A percentile compares a stretch with the other conserved stretches of the same genome.
phyloP scores from a whole-genome alignment of 1,140 invertebrate genomes.

The Rhagoletis zephyria region DNA sequence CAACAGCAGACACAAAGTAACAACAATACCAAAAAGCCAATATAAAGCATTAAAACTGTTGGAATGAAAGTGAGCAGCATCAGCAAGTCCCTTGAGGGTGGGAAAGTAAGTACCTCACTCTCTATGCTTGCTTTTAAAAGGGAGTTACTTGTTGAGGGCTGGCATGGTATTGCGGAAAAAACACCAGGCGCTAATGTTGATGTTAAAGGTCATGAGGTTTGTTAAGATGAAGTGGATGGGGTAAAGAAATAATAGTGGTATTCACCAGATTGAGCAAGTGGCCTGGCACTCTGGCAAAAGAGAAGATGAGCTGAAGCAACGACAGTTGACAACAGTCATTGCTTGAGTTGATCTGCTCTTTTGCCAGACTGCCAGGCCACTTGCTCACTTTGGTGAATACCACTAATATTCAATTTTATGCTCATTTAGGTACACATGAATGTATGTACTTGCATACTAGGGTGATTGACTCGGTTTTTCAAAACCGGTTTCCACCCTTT shows the following conservation, averaged over 20 bases:
- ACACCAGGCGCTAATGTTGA: neutral
- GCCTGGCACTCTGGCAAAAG: too few relatives aligned
- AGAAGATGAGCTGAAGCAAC: too few relatives aligned
- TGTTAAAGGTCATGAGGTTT: slow-evolving; percentile 35
- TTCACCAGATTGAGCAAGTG: too few relatives aligned
- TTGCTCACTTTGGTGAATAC: too few relatives aligned
- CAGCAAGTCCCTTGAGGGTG: neutral
- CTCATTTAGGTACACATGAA: neutral
- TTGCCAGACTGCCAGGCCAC: too few relatives aligned
- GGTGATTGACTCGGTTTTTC: too few relatives aligned
- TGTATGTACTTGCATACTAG: too few relatives aligned
- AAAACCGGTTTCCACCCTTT: too few relatives aligned
- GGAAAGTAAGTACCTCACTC: slow-evolving; percentile 9
- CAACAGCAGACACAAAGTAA: slow-evolving; percentile 70
- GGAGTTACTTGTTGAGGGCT: slow-evolving; percentile 7
- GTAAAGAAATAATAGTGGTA: neutral
- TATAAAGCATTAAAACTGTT: slow-evolving; percentile 64
- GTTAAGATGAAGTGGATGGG: neutral
- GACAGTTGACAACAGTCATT: too few relatives aligned
- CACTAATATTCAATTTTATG: neutral
- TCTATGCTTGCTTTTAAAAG: neutral
- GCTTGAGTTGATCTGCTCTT: too few relatives aligned
- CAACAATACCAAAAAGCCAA: slow-evolving; percentile 62
- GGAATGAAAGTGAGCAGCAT: slow-evolving; percentile 56
- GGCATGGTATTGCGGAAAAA: neutral